These are phyloP conservation scores for Drosophila falleni DNA, from an alignment of 2,888 invertebrate species.

Conservation along the genomic window DNA sequence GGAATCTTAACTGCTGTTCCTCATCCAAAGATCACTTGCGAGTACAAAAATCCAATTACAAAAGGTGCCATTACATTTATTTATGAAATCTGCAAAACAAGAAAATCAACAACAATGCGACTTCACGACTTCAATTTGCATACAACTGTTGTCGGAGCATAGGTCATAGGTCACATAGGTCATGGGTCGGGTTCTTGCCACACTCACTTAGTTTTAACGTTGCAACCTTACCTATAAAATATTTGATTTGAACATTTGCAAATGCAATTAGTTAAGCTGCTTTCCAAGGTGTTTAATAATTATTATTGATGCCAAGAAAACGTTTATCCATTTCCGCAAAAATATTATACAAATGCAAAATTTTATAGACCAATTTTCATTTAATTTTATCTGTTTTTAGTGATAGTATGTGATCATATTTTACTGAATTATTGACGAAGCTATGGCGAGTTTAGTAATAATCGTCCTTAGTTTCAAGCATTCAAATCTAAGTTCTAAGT, in stretches of 20 bases:
- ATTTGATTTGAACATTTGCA: neutral
- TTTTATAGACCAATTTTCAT: too few relatives aligned
- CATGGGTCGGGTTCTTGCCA: conserved; percentile 16
- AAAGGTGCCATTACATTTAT: conserved; percentile 51
- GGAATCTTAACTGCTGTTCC: conserved; percentile 31
- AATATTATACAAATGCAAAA: too few relatives aligned
- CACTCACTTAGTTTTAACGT: neutral
- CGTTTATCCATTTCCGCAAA: too few relatives aligned
- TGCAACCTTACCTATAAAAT: neutral
- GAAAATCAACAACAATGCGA: conserved; percentile 9
- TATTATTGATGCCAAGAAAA: neutral
- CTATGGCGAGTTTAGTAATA: too few relatives aligned
- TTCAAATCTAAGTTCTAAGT: too few relatives aligned
- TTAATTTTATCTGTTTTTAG: too few relatives aligned
- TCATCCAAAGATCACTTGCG: conserved; percentile 33
- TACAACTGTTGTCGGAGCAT: conserved; percentile 9
- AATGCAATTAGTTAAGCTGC: neutral
- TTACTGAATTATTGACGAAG: too few relatives aligned
- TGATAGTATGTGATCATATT: too few relatives aligned
- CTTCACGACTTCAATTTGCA: conserved; percentile 46
- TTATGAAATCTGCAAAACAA: conserved; percentile 39
- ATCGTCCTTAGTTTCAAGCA: too few relatives aligned
- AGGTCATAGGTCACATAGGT: conserved; percentile 10
- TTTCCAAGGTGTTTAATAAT: too few relatives aligned
- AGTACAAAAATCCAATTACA: conserved; percentile 47